Percentiles rank a stretch among this genome's conserved stretches.
Evolutionary conservation across 2,797 vertebrate species (phyloP).

Genomic region (Spondyliosoma cantharus): DNA sequence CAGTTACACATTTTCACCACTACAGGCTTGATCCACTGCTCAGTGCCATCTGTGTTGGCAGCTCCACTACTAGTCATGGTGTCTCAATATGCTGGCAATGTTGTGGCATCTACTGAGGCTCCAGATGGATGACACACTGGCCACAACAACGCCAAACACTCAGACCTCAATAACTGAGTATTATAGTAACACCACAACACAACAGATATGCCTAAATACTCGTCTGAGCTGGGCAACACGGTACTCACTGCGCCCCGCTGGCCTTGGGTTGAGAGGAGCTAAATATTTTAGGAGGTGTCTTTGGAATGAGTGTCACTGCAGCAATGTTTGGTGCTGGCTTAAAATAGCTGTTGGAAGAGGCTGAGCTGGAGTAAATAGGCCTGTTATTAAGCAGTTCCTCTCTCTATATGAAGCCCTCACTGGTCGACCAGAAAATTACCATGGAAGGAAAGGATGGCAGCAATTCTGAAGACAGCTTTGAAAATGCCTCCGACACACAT

Average conservation of each 20-base stretch:
- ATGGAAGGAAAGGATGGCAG: slow-evolving; percentile 18
- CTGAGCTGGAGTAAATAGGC: slow-evolving; percentile 49
- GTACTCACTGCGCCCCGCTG: slow-evolving; percentile 22
- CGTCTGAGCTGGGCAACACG: not conserved
- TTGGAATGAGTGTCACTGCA: slow-evolving; percentile 55
- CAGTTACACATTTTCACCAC: slow-evolving; percentile 37
- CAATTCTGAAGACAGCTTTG: slow-evolving; percentile 2
- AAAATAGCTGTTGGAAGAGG: slow-evolving; percentile 69
- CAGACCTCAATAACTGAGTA: slow-evolving; percentile 27
- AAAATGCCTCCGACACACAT: slow-evolving; percentile 15
- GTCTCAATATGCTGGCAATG: slow-evolving; percentile 57
- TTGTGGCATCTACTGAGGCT: slow-evolving; percentile 40
- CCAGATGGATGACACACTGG: slow-evolving; percentile 69
- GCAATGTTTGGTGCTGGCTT: slow-evolving; percentile 53
- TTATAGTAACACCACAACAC: slow-evolving; percentile 37
- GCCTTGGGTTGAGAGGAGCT: slow-evolving; percentile 36
- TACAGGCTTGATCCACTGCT: slow-evolving; percentile 21
- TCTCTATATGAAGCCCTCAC: slow-evolving; percentile 45
- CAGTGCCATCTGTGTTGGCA: slow-evolving; percentile 72
- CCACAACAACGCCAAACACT: slow-evolving; percentile 54
- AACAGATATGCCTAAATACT: not conserved
- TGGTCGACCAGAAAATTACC: slow-evolving; percentile 42
- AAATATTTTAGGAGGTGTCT: slow-evolving; percentile 63
- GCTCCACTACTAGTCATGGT: slow-evolving; percentile 11
- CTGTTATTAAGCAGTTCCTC: slow-evolving; percentile 67